A percentile compares a stretch with the other conserved stretches of the same genome.
Evolutionary conservation across 2,797 vertebrate species (phyloP).

Genomic region (Pseudopleuronectes americanus): DNA sequence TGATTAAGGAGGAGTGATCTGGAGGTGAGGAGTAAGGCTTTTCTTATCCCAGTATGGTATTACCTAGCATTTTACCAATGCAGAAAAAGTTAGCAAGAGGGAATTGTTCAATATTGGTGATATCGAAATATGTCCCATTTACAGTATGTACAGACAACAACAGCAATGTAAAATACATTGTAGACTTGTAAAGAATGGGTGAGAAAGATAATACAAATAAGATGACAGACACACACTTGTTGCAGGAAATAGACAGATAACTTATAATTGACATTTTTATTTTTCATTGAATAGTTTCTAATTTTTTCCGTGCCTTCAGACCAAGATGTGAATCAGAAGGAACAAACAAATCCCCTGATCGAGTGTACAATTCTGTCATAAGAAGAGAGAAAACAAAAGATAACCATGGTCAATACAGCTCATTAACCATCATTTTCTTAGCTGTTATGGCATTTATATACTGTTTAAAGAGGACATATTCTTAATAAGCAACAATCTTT

Average conservation of each 20-base stretch:
- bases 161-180: too few species aligned
- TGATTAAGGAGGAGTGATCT: too few species aligned
- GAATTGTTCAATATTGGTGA: too few species aligned
- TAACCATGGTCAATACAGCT: conserved; percentile 73
- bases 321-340: conserved; percentile 83
- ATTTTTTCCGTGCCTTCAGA: conserved; percentile 79
- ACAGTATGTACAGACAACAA: too few species aligned
- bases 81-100: too few species aligned
- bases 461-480: conserved; percentile 82
- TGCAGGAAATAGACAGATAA: conserved; percentile 57
- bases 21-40: too few species aligned
- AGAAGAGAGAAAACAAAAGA: conserved; percentile 79
- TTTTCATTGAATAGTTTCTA: conserved; percentile 84
- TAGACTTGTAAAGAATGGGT: not conserved
- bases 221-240: not conserved
- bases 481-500: conserved; percentile 81
- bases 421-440: conserved; percentile 77
- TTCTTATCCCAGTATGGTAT: too few species aligned
- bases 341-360: conserved; percentile 82
- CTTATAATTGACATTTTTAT: conserved; percentile 81
- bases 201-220: not conserved
- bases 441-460: conserved; percentile 84
- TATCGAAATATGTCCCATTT: too few species aligned
- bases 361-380: conserved; percentile 81
- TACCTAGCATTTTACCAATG: too few species aligned